Conservation (phyloP, 2,888 invertebrate genomes). For the Drosophila diplacantha region DNA sequence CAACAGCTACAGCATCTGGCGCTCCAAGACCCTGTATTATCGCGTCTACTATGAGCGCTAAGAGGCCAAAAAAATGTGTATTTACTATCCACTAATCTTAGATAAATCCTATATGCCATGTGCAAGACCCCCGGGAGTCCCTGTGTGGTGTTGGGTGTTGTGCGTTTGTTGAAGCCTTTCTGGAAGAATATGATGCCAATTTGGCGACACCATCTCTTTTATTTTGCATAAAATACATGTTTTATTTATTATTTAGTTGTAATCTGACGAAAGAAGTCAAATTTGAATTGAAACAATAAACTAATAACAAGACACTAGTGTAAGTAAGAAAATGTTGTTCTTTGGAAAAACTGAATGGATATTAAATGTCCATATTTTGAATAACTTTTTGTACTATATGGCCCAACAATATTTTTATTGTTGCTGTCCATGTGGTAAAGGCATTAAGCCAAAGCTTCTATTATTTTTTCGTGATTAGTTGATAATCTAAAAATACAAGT, state of each 20-base stretch:
- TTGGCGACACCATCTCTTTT: constrained; percentile 2
- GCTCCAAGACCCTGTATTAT: constrained; percentile 99
- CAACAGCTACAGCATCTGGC: constrained; percentile 99
- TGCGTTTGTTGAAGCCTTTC: constrained; percentile 8
- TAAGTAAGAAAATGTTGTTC: not conserved
- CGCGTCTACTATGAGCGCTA: constrained; percentile 96
- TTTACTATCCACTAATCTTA: constrained; percentile 20
- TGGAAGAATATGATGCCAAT: not conserved
- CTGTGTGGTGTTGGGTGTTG: constrained; percentile 11
- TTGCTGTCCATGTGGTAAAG: too few species aligned
- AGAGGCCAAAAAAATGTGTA: constrained; percentile 38
- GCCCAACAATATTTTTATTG: too few species aligned
- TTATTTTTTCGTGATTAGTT: too few species aligned
- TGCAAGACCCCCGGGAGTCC: constrained; percentile 15
- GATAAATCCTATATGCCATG: constrained; percentile 23
- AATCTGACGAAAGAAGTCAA: constrained; percentile 35
- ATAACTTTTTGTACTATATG: not conserved
- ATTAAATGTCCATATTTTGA: not conserved
- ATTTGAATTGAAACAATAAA: constrained; percentile 35
- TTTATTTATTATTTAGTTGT: constrained; percentile 68
- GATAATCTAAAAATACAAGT: too few species aligned
- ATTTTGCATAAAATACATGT: constrained; percentile 46
- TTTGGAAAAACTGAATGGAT: not conserved
- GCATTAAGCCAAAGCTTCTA: too few species aligned
- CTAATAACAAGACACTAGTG: constrained; percentile 14